Evolutionary conservation across 53 echinoderm and acorn worm genomes (phyloP).

Genomic region (Holothuria scabra): DNA sequence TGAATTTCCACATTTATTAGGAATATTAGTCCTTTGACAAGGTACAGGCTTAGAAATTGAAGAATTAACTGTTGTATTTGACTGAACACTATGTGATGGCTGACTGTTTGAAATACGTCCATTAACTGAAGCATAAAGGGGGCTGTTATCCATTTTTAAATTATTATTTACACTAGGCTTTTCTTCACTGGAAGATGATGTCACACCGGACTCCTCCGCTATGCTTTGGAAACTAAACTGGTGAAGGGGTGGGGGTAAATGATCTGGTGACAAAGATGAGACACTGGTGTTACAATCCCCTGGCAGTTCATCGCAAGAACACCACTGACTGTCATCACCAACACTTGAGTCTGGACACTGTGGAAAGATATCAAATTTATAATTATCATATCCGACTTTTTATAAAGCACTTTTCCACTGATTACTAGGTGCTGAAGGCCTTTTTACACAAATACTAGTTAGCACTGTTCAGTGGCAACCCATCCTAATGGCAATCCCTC

Average conservation of each 20-base stretch:
- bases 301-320: conserved; percentile 45
- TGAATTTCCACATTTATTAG: background rate
- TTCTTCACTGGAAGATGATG: conserved; percentile 19
- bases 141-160: too few species aligned
- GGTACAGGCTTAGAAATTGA: background rate
- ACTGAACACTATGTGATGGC: too few species aligned
- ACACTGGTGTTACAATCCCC: conserved; percentile 31
- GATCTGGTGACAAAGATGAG: background rate
- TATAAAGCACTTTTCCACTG: too few species aligned
- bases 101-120: too few species aligned
- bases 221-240: conserved; percentile 33
- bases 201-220: conserved; percentile 23
- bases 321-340: conserved; percentile 30
- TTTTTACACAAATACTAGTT: too few species aligned
- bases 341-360: conserved; percentile 24
- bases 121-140: too few species aligned
- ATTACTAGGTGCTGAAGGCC: too few species aligned
- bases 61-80: too few species aligned
- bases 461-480: too few species aligned
- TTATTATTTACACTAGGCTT: background rate
- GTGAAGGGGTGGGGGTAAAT: background rate
- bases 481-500: too few species aligned
- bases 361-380: too few species aligned
- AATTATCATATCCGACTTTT: too few species aligned
- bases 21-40: conserved; percentile 23